Evolutionary conservation across 2,797 vertebrate genomes (phyloP).

Genomic region (Danio albolineatus): DNA sequence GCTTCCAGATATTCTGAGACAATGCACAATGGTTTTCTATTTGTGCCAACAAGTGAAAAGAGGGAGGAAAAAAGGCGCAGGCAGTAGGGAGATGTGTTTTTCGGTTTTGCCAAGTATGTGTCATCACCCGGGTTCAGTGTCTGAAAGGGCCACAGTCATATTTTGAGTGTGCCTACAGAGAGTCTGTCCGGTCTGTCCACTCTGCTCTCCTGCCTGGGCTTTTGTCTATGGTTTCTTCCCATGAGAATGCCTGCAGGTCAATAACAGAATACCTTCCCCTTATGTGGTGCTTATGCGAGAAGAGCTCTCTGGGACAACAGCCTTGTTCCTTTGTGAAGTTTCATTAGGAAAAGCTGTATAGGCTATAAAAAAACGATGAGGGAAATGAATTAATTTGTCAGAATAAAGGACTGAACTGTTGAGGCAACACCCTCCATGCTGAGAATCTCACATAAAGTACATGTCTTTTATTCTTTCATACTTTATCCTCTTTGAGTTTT

Average conservation of each 20-base stretch:
- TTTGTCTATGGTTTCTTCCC: slow-evolving; percentile 76
- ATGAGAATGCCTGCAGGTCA: slow-evolving; percentile 67
- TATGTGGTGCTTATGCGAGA: slow-evolving; percentile 39
- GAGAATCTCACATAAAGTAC: slow-evolving; percentile 17
- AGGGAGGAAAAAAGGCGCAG: slow-evolving; percentile 56
- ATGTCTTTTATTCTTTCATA: not conserved
- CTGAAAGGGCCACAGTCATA: slow-evolving; percentile 72
- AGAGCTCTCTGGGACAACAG: slow-evolving; percentile 40
- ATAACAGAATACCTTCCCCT: slow-evolving; percentile 68
- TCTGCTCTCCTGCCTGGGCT: slow-evolving; percentile 67
- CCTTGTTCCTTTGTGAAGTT: slow-evolving; percentile 46
- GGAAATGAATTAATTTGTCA: slow-evolving; percentile 43
- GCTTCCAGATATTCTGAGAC: slow-evolving; percentile 34
- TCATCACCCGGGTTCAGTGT: slow-evolving; percentile 74
- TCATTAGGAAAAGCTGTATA: slow-evolving; percentile 37
- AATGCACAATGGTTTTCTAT: slow-evolving; percentile 61
- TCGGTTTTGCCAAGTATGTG: slow-evolving; percentile 73
- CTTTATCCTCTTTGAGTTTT: not conserved
- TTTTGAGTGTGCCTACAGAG: slow-evolving; percentile 72
- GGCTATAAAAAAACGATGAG: not conserved
- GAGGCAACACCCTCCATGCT: slow-evolving; percentile 10
- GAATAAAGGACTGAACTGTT: slow-evolving; percentile 23
- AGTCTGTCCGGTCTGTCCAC: slow-evolving; percentile 61
- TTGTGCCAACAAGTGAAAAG: slow-evolving; percentile 61
- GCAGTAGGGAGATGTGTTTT: slow-evolving; percentile 58